A percentile compares a stretch with the other conserved stretches of the same genome.
These are phyloP conservation scores for Corythornis vintsioides DNA, from an alignment of 2,113 vertebrate genomes.

Conservation along the genomic window DNA sequence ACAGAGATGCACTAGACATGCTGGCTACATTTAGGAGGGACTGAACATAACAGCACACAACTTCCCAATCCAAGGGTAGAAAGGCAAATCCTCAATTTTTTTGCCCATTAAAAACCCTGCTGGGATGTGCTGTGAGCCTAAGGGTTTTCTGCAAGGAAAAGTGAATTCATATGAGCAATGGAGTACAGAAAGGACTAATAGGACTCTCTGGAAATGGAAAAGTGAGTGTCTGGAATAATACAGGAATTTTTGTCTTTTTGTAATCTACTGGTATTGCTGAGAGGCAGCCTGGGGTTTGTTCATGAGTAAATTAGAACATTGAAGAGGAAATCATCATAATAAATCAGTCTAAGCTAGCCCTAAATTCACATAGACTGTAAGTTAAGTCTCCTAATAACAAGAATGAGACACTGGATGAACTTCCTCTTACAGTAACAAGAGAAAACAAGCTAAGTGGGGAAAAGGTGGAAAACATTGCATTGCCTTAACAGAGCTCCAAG, in stretches of 20 bases:
- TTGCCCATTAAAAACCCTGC: not conserved
- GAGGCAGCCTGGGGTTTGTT: not conserved
- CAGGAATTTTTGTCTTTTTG: not conserved
- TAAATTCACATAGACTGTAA: not conserved
- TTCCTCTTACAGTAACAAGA: accelerated
- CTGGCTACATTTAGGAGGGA: not conserved
- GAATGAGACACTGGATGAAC: not conserved
- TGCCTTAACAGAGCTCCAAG: not conserved
- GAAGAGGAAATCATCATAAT: not conserved
- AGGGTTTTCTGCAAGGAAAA: not conserved
- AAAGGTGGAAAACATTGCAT: too few species aligned
- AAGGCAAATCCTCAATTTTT: not conserved
- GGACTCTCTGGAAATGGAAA: not conserved
- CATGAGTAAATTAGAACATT: not conserved
- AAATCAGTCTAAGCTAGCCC: not conserved
- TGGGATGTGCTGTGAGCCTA: not conserved
- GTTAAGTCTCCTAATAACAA: not conserved
- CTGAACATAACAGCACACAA: not conserved
- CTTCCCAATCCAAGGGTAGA: accelerated
- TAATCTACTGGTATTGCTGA: not conserved
- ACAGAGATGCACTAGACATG: accelerated
- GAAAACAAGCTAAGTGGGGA: not conserved
- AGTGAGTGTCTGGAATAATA: not conserved
- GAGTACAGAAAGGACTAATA: not conserved
- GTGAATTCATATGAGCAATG: not conserved